A percentile compares a stretch with the other conserved stretches of the same genome.
These are phyloP conservation scores for Drosophila kuntzei DNA, from an alignment of 2,888 invertebrate species.

Conservation along the genomic window DNA sequence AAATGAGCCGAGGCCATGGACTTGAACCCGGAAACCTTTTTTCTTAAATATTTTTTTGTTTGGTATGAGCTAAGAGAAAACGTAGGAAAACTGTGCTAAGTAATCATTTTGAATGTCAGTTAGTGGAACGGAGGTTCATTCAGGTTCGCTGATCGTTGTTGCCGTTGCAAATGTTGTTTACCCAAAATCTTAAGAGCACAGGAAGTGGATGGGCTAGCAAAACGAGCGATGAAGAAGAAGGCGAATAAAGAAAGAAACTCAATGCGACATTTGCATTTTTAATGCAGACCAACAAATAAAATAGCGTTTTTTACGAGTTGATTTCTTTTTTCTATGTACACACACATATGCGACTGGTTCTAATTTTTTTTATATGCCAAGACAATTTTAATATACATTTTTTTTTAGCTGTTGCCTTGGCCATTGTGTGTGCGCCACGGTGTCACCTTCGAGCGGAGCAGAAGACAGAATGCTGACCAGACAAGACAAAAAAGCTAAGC, in stretches of 20 bases:
- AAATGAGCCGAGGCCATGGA: constrained; percentile 6
- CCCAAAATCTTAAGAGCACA: constrained; percentile 75
- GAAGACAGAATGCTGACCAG: constrained; percentile 52
- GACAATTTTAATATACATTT: constrained; percentile 44
- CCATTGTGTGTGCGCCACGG: constrained; percentile 75
- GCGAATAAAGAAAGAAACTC: constrained; percentile 52
- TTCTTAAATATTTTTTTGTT: neutral
- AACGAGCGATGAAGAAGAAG: constrained; percentile 27
- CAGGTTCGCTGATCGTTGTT: constrained; percentile 40
- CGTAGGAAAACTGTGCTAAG: constrained; percentile 13
- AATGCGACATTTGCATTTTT: constrained; percentile 84
- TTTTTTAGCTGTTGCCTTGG: constrained; percentile 32
- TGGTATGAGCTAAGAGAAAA: neutral
- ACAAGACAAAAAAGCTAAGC: constrained; percentile 70
- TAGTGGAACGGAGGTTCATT: constrained; percentile 34
- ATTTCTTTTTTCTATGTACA: constrained; percentile 48
- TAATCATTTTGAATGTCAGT: constrained; percentile 19
- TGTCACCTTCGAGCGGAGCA: constrained; percentile 78
- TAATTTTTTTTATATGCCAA: constrained; percentile 45
- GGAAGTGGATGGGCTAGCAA: constrained; percentile 51
- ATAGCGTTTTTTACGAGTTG: constrained; percentile 64
- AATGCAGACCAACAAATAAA: constrained; percentile 79
- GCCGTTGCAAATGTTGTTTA: constrained; percentile 70
- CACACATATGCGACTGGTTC: constrained; percentile 58
- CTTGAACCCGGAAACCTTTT: constrained; percentile 8